Conservation (phyloP, 37 sponge, comb jelly and placozoan genomes). For the Beroe forskalii region DNA sequence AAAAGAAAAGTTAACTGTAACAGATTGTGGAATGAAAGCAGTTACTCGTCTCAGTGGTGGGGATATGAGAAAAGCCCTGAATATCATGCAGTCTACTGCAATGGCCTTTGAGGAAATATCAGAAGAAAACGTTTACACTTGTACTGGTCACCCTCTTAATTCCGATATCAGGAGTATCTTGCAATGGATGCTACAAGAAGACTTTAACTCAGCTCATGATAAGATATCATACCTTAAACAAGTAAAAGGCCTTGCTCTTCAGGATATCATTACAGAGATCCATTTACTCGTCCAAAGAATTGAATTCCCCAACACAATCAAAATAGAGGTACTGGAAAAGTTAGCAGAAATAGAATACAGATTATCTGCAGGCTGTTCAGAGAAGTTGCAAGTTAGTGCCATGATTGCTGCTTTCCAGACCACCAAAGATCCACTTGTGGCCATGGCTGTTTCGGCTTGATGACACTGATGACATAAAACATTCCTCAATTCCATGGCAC, state of each 20-base stretch:
- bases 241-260: conserved; percentile 86
- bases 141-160: conserved; percentile 93
- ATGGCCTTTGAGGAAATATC: conserved; percentile 84
- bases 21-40: conserved; percentile 85
- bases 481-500: background rate
- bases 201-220: conserved; percentile 69
- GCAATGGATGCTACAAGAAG: conserved; percentile 91
- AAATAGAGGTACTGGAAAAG: conserved; percentile 80
- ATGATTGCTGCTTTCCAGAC: conserved; percentile 90
- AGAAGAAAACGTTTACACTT: conserved; percentile 80
- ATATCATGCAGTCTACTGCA: conserved; percentile 90
- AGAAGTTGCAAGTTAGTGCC: conserved; percentile 90
- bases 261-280: conserved; percentile 86
- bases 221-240: conserved; percentile 84
- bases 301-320: conserved; percentile 82
- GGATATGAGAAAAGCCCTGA: conserved; percentile 95
- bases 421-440: conserved; percentile 77
- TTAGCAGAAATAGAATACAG: conserved; percentile 88
- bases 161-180: conserved; percentile 86
- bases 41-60: conserved; percentile 79
- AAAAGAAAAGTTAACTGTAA: conserved; percentile 80
- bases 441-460: conserved; percentile 43
- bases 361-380: conserved; percentile 78
- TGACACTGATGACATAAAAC: background rate
- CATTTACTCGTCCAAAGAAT: conserved; percentile 85